Percentiles rank a stretch among this genome's conserved stretches.
These are phyloP conservation scores for Sarcophaga peregrina DNA, from an alignment of 1,140 invertebrate species.

Conservation along the genomic window DNA sequence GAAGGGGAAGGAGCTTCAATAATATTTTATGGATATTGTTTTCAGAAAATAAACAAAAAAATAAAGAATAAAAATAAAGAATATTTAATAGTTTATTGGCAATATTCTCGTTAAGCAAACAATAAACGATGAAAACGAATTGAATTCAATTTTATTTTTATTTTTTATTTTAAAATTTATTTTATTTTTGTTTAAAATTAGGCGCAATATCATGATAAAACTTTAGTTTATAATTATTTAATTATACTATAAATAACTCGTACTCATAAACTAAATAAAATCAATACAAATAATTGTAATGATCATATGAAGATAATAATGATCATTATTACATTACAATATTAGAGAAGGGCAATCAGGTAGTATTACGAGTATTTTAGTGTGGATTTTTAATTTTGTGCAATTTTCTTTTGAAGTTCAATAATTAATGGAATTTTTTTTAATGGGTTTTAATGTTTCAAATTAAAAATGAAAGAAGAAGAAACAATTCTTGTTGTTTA, in stretches of 20 bases:
- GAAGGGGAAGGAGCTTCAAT: too few species aligned
- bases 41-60: neutral
- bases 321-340: neutral
- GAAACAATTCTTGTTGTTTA: neutral
- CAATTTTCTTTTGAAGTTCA: conserved; percentile 11
- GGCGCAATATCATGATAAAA: conserved; percentile 22
- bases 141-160: too few species aligned
- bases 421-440: neutral
- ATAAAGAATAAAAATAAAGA: neutral
- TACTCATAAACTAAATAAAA: too few species aligned
- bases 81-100: neutral
- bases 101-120: neutral
- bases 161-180: too few species aligned
- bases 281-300: too few species aligned
- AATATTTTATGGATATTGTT: too few species aligned
- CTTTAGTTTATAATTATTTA: neutral
- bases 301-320: neutral
- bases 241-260: neutral
- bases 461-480: neutral
- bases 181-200: conserved; percentile 4
- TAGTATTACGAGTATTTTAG: too few species aligned
- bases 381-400: neutral
- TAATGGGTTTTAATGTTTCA: conserved; percentile 2
- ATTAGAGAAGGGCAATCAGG: too few species aligned
- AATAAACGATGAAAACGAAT: neutral